Percentiles rank a stretch among this genome's conserved stretches.
phyloP scores from a whole-genome alignment of 2,113 vertebrate genomes.

The Poecile atricapillus region DNA sequence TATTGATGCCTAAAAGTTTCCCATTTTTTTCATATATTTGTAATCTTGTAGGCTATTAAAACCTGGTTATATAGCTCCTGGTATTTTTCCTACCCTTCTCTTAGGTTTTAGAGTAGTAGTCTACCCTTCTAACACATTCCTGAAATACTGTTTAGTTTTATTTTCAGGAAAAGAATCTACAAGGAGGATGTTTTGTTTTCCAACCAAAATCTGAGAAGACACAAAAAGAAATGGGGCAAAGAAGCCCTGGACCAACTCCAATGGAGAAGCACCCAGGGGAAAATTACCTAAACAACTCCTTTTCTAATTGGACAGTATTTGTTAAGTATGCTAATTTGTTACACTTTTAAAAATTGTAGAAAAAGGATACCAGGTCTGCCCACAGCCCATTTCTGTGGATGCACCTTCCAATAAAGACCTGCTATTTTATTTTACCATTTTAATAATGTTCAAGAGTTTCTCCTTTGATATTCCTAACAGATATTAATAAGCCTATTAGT shows the following conservation, averaged over 20 bases:
- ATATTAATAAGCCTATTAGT: neutral
- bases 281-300: neutral
- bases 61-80: neutral
- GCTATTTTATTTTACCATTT: neutral
- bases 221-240: neutral
- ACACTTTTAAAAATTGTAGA: neutral
- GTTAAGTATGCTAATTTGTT: neutral
- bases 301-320: neutral
- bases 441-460: too few relatives aligned
- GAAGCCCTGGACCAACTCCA: neutral
- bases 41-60: neutral
- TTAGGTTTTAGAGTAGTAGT: neutral
- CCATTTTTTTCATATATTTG: neutral
- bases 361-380: rapidly evolving
- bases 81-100: neutral
- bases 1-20: neutral
- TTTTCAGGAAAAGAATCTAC: neutral
- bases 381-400: neutral
- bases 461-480: neutral
- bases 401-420: neutral
- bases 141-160: neutral
- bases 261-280: rapidly evolving
- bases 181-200: neutral
- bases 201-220: neutral
- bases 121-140: neutral